Percentiles rank a stretch among this genome's conserved stretches.
Conservation (phyloP, 2,113 vertebrate genomes). For the Lepus timidus region DNA sequence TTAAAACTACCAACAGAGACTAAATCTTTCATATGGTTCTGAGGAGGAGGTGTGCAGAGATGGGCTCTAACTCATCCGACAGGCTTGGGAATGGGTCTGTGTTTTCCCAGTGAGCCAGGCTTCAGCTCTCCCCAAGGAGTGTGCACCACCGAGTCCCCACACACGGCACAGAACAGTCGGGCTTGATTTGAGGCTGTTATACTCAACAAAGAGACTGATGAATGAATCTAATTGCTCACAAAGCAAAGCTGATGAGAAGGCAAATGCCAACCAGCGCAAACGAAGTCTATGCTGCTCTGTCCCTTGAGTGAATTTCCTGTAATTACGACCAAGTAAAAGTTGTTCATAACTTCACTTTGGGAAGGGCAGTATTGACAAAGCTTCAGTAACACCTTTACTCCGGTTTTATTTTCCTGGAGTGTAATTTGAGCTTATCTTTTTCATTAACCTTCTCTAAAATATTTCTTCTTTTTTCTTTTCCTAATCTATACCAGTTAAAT, state of each 20-base stretch:
- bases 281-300: background rate
- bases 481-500: constrained; percentile 64
- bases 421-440: constrained; percentile 43
- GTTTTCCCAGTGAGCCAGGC: background rate
- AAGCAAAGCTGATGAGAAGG: constrained; percentile 65
- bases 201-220: constrained; percentile 50
- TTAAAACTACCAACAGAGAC: background rate
- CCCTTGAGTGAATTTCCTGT: constrained; percentile 39
- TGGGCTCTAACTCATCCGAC: background rate
- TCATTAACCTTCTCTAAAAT: constrained; percentile 72
- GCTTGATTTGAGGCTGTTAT: background rate
- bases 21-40: background rate
- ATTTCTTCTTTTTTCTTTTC: constrained; percentile 11
- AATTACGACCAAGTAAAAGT: constrained; percentile 3
- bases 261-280: background rate
- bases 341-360: background rate
- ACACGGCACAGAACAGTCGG: background rate
- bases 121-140: background rate
- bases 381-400: constrained; percentile 56
- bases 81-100: background rate
- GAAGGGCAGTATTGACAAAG: background rate
- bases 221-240: constrained; percentile 63
- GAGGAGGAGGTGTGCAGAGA: background rate
- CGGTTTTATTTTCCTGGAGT: constrained; percentile 62
- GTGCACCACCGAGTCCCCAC: background rate